Evolutionary conservation across 2,797 vertebrate genomes (phyloP).

Genomic region (Echiichthys vipera): DNA sequence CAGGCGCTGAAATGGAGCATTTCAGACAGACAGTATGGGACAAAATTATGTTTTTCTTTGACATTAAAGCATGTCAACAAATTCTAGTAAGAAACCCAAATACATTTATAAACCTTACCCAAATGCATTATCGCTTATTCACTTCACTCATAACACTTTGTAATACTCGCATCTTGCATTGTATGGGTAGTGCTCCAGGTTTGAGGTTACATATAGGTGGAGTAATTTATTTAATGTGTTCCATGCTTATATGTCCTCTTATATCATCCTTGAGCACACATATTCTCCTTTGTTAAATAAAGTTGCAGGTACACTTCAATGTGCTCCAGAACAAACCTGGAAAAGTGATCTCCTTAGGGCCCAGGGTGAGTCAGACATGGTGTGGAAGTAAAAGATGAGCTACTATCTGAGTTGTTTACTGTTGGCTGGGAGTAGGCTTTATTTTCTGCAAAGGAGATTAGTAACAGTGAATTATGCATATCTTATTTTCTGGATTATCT

Average conservation of each 20-base stretch:
- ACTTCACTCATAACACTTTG: no score
- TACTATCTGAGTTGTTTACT: constrained; percentile 80
- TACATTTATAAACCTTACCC: no score
- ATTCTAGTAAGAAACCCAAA: no score
- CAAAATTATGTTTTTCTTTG: no score
- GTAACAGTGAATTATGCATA: constrained; percentile 88
- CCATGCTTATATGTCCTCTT: constrained; percentile 2
- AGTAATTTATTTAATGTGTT: constrained; percentile 1
- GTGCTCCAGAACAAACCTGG: constrained; percentile 63
- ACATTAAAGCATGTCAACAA: no score
- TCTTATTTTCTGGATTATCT: constrained; percentile 86
- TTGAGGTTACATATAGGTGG: constrained; percentile 5
- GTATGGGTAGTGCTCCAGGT: not conserved
- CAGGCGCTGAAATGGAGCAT: no score
- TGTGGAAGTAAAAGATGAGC: constrained; percentile 66
- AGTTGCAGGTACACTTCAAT: constrained; percentile 62
- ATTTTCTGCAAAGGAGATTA: constrained; percentile 85
- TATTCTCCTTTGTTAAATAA: constrained; percentile 32
- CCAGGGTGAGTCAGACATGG: constrained; percentile 63
- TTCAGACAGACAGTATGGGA: no score
- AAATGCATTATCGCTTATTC: not conserved
- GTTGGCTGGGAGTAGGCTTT: constrained; percentile 79
- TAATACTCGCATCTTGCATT: not conserved
- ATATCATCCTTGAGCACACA: not conserved
- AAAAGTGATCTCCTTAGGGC: constrained; percentile 68